Percentiles rank a stretch among this genome's conserved stretches.
These are phyloP conservation scores for Oncopodura yosiiana DNA, from an alignment of 1,140 invertebrate genomes.

Conservation along the genomic window DNA sequence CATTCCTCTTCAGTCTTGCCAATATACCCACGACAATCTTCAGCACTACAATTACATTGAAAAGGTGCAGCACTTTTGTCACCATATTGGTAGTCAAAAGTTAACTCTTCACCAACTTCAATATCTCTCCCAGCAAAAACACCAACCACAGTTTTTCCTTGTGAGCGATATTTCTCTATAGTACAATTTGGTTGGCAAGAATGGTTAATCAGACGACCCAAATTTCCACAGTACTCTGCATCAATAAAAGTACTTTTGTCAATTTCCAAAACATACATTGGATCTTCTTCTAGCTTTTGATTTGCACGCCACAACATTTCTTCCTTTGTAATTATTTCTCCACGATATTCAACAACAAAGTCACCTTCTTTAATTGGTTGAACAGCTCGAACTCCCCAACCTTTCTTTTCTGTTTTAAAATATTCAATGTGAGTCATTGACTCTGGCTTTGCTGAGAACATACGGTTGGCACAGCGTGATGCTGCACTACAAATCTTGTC, in stretches of 20 bases:
- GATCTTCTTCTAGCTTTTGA: conserved; percentile 18
- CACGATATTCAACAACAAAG: conserved; percentile 25
- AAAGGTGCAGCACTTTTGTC: conserved; percentile 7
- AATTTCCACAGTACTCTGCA: conserved; percentile 29
- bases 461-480: conserved; percentile 19
- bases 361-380: conserved; percentile 9
- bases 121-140: conserved; percentile 22
- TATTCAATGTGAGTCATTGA: not conserved
- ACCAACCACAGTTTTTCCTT: conserved; percentile 17
- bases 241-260: conserved; percentile 19
- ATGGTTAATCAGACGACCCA: conserved; percentile 28
- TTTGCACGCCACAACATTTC: conserved; percentile 13
- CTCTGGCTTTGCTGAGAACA: conserved; percentile 7
- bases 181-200: conserved; percentile 28
- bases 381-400: conserved; percentile 18
- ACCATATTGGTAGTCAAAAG: conserved; percentile 26
- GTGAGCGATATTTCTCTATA: conserved; percentile 11
- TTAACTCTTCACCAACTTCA: conserved; percentile 17
- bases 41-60: conserved; percentile 16
- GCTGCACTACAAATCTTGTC: conserved; percentile 1
- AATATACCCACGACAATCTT: conserved; percentile 15
- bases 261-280: conserved; percentile 28
- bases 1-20: conserved; percentile 1
- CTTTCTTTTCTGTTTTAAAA: conserved; percentile 13
- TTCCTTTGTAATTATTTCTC: conserved; percentile 22